Evolutionary conservation across 2,113 vertebrate species (phyloP).

Genomic region (Bostrychus sinensis): DNA sequence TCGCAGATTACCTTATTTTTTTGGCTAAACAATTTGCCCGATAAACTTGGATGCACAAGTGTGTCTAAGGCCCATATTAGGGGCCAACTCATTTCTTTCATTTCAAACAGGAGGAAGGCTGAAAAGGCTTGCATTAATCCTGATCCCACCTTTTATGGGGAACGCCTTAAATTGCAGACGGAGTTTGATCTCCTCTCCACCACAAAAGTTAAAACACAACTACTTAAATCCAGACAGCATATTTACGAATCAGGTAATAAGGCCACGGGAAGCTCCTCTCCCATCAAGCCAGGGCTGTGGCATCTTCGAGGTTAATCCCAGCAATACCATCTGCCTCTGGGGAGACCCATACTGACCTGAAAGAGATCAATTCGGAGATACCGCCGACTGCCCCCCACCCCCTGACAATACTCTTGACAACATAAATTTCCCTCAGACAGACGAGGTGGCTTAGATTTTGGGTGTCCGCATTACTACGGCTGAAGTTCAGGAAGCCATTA

Average conservation of each 20-base stretch:
- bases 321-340: background rate
- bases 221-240: background rate
- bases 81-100: background rate
- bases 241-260: background rate
- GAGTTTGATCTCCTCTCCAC: too few species aligned
- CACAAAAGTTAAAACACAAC: too few species aligned
- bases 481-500: background rate
- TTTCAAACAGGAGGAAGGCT: background rate
- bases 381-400: too few species aligned
- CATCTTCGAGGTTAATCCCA: background rate
- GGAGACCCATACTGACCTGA: background rate
- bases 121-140: background rate
- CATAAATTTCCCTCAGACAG: background rate
- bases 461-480: background rate
- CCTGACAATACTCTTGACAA: too few species aligned
- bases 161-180: background rate
- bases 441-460: background rate
- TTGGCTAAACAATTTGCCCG: background rate
- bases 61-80: background rate
- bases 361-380: background rate
- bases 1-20: background rate
- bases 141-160: background rate
- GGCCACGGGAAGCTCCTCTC: background rate
- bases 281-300: background rate
- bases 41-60: background rate